Conservation (phyloP, 2,113 vertebrate species). For the Bambusicola thoracicus region DNA sequence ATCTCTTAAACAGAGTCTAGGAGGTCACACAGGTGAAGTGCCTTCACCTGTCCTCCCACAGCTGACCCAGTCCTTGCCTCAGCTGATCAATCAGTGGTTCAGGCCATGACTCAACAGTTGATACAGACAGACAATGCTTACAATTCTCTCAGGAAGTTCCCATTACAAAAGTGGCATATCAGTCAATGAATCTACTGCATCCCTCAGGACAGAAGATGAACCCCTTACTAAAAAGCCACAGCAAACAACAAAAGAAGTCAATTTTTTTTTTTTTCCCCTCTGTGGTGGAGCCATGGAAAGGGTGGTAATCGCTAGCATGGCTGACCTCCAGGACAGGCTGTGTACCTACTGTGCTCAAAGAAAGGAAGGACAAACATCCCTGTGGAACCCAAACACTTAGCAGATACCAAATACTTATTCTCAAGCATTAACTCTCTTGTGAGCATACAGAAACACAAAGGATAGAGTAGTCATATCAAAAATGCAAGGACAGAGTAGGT, state of each 20-base stretch:
- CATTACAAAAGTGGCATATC: slow-evolving; percentile 1
- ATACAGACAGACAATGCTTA: neutral
- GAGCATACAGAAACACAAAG: slow-evolving; percentile 3
- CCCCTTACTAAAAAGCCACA: neutral
- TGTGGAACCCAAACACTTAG: neutral
- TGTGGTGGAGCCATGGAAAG: neutral
- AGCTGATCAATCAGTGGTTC: too few species aligned
- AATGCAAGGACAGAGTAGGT: neutral
- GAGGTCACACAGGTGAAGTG: too few species aligned
- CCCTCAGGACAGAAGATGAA: neutral
- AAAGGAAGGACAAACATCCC: neutral
- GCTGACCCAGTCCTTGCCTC: too few species aligned
- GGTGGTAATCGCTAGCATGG: neutral
- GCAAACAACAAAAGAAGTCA: neutral
- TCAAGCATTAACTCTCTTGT: neutral
- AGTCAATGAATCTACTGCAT: neutral
- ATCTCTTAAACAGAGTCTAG: too few species aligned
- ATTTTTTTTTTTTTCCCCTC: neutral
- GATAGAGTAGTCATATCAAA: neutral
- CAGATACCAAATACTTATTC: neutral
- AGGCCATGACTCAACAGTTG: too few species aligned
- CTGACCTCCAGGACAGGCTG: neutral
- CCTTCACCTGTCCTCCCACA: too few species aligned
- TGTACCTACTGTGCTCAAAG: neutral
- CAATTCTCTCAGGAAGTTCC: neutral